These are phyloP conservation scores for Tigriopus japonicus DNA, from an alignment of 1,140 invertebrate species.

Conservation along the genomic window DNA sequence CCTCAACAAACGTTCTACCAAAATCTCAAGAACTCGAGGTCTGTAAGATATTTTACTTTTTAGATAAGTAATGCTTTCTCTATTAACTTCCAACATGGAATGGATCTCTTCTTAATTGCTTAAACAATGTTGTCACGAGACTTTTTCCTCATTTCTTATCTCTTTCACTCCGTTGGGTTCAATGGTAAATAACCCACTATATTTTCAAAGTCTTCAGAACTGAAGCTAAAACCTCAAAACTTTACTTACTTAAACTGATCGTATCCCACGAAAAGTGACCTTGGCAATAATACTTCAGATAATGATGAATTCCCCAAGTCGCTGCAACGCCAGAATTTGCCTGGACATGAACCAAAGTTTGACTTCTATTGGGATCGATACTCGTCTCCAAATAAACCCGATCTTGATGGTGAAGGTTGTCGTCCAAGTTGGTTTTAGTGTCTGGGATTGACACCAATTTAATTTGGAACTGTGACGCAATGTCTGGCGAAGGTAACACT, in stretches of 20 bases:
- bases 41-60: too few species aligned
- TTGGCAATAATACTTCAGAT: conserved; percentile 60
- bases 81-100: neutral
- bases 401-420: too few species aligned
- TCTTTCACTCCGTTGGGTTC: neutral
- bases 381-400: too few species aligned
- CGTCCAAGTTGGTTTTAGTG: too few species aligned
- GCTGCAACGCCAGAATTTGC: conserved; percentile 59
- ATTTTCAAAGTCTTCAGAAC: neutral
- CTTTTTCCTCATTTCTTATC: neutral
- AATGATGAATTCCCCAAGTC: conserved; percentile 68
- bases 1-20: too few species aligned
- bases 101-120: neutral
- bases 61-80: neutral
- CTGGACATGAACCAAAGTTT: neutral
- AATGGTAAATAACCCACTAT: neutral
- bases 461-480: too few species aligned
- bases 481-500: too few species aligned
- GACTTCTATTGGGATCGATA: too few species aligned
- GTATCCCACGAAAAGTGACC: conserved; percentile 71
- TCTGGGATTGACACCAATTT: too few species aligned
- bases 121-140: neutral
- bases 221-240: neutral
- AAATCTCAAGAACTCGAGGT: too few species aligned
- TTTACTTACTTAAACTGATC: conserved; percentile 15